Base-by-base conservation (phyloP, 2,113 vertebrate species). In the Oncorhynchus gorbuscha region DNA sequence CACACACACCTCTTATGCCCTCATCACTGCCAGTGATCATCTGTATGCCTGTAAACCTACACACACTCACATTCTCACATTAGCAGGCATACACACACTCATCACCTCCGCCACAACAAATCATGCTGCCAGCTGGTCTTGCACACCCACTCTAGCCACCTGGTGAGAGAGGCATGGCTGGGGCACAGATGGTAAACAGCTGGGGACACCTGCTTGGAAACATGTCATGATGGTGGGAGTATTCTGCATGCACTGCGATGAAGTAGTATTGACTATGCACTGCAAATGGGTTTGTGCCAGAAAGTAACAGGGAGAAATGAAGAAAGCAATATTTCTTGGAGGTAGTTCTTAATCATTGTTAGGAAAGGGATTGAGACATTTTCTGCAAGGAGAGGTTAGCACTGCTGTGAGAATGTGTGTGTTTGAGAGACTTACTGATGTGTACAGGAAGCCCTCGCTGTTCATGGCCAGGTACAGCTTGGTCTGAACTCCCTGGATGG, bases 391-490 rank as follows among this genome's bases (percentile, higher is more conserved):
- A 24, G 5, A 18, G n/a, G 2, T 9, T 70, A n/a, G 26, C 26
- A 55, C 28, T 68, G n/a, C 20, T 26, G 20, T 61, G 65, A 28
- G 28, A 28, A 28, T 32, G 48, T 68, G 48, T 75, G 62, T 68
- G 49, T 62, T 51, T 61, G 24, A 82, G n/a, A 74, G 87, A 93
- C 97, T 98, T 93, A 99, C 98, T 84, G 98, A 99, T 92, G 98
- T 98, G 83, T 99, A 99, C 74, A 99, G 91, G 89, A 93, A 99
- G 86, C 98, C 98, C 90, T 99, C 98, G 5, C 97, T 98, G 94
- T 99, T 99, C 97, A 99, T 99, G 75, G 98, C 98, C 94, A 99
- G 90, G 76, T 99, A 99, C 45, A 99, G 91, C 91, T 98, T 99
- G 83, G 96, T 99, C 91, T 99, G 97, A 90, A 99, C 97, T 73